Base-by-base conservation (phyloP, 2,113 vertebrate genomes). In the Eurystomus gularis region DNA sequence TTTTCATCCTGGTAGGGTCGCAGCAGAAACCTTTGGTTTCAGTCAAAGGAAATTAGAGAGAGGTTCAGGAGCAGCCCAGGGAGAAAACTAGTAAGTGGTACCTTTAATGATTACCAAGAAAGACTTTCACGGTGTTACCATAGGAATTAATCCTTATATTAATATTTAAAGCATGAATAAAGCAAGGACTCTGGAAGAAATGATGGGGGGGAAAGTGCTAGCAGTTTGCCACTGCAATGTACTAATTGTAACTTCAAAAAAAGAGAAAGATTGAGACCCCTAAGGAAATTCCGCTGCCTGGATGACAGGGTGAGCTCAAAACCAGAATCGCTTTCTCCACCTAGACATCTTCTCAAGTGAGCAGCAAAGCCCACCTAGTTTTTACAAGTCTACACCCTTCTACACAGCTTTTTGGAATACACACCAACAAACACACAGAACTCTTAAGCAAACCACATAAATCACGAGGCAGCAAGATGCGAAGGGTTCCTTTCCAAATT, bases 141-240 rank as follows among this genome's bases (percentile, higher is more conserved):
- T 65, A 94, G 95, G 54, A 95, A 94, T 93, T 94, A 95, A 90
- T 96, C 94, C 88, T 78, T 51, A 82, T 89, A 85, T 94, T 96
- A 93, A 88, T 91, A 94, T 86, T 93, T 88, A 84, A 90, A 87
- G 83, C 60, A 89, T 26, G 89, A 82, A 76, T 80, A 86, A 94
- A 96, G 72, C 39, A 66, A 78, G 18, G 58, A 58, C 60, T 49
- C 48, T 54, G 21, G 61, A 84, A 88, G 81, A 93, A 90, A 82
- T 1, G 17, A 90, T 2, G 3, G 16, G 39, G 33, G 40, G 16
- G 4, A 18, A 31, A 91, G 40, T 5, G 35, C 39, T 7, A 77
- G 55, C 51, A 86, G n/a, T 75, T 79, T 83, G 55, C 26, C 33
- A 71, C 62, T 37, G 68, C 55, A 82, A 68, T 29, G 72, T 33